Conservation (phyloP, 2,113 vertebrate genomes). For the Arvicanthis niloticus region DNA sequence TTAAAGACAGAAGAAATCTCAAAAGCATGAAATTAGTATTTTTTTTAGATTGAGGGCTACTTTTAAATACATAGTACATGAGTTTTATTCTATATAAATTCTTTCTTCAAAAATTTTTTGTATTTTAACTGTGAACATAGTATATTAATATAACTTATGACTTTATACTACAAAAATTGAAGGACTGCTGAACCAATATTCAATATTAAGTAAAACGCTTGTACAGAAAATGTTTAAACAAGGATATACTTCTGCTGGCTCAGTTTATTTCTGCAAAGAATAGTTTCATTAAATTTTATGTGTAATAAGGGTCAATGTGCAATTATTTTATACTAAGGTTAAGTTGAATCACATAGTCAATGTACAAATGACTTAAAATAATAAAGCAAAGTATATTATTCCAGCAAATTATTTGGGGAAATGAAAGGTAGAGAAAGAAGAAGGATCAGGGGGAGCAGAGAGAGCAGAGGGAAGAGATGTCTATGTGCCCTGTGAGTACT, state of each 20-base stretch:
- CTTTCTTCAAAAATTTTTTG: neutral
- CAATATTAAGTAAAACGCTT: neutral
- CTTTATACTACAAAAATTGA: neutral
- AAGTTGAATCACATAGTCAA: neutral
- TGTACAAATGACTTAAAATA: neutral
- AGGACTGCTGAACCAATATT: neutral
- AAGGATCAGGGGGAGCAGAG: accelerated
- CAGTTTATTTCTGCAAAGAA: neutral
- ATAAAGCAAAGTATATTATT: neutral
- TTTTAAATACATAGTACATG: neutral
- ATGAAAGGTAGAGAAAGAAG: too few species aligned
- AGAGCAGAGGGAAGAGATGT: too few species aligned
- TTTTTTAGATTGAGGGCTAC: neutral
- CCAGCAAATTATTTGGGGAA: neutral
- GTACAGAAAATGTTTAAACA: neutral
- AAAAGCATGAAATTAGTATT: neutral
- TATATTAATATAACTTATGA: neutral
- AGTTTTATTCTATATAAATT: neutral
- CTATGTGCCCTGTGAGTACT: neutral
- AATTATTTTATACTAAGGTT: neutral
- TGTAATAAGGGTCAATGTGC: neutral
- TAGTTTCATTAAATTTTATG: neutral
- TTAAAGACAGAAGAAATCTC: neutral
- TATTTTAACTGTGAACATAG: neutral
- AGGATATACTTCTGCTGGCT: neutral